These are phyloP conservation scores for Astyanax mexicanus DNA, from an alignment of 2,797 vertebrate genomes.

Conservation along the genomic window DNA sequence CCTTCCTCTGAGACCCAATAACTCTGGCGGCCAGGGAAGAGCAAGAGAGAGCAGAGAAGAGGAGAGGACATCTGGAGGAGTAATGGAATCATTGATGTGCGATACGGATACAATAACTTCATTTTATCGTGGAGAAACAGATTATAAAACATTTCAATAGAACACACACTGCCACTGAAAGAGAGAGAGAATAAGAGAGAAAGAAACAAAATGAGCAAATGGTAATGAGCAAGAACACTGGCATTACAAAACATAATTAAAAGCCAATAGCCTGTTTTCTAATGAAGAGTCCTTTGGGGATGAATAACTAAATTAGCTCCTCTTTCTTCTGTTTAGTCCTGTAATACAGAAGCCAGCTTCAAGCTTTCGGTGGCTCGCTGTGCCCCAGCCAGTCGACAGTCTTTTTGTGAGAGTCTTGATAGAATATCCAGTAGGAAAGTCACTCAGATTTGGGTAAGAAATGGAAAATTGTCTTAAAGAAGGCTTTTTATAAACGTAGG, in stretches of 20 bases:
- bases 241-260: conserved; percentile 46
- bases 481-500: background rate
- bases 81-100: conserved; percentile 26
- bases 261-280: conserved; percentile 50
- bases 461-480: conserved; percentile 3
- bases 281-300: conserved; percentile 48
- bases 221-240: conserved; percentile 44
- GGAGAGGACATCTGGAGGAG: conserved; percentile 33
- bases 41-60: background rate
- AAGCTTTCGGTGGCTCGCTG: conserved; percentile 13
- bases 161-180: background rate
- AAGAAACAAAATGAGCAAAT: conserved; percentile 16
- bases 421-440: background rate
- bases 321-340: conserved; percentile 31
- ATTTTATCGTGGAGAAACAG: conserved; percentile 33
- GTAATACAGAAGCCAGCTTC: conserved; percentile 31
- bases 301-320: conserved; percentile 44
- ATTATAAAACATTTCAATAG: conserved; percentile 37
- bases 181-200: background rate
- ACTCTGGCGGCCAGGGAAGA: background rate
- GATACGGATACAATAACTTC: conserved; percentile 35
- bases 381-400: background rate
- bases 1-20: conserved; percentile 1
- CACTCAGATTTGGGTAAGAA: conserved; percentile 2
- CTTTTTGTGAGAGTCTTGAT: background rate